Conservation (phyloP, 1,140 invertebrate genomes). For the Zaprionus tsacasi region DNA sequence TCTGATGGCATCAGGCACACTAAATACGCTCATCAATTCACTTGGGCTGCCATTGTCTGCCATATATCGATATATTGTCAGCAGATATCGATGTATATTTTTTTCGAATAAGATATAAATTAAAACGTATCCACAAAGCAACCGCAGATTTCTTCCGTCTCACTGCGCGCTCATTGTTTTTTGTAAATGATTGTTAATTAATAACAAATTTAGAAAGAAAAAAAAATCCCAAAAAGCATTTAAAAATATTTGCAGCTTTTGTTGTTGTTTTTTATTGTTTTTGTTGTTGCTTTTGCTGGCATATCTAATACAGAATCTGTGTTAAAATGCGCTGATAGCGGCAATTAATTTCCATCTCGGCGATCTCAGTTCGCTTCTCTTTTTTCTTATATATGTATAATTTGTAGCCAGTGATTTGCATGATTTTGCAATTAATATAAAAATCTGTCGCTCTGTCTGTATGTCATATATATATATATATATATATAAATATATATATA, state of each 20-base stretch:
- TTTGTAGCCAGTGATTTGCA: conserved; percentile 61
- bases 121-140: conserved; percentile 57
- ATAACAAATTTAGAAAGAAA: conserved; percentile 68
- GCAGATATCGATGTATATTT: conserved; percentile 39
- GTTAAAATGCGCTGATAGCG: conserved; percentile 72
- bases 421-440: conserved; percentile 75
- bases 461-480: conserved; percentile 49
- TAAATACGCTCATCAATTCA: conserved; percentile 42
- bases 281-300: conserved; percentile 41
- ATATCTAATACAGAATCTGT: conserved; percentile 66
- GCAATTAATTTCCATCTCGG: conserved; percentile 69
- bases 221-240: conserved; percentile 16
- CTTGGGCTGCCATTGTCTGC: conserved; percentile 24
- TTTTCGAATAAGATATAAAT: conserved; percentile 65
- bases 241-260: conserved; percentile 65
- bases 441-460: conserved; percentile 11
- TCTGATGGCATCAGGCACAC: conserved; percentile 19
- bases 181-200: conserved; percentile 75
- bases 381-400: conserved; percentile 32
- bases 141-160: conserved; percentile 54
- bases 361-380: conserved; percentile 41
- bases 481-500: conserved; percentile 60
- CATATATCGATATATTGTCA: background rate
- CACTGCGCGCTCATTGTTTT: conserved; percentile 13
- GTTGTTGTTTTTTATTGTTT: conserved; percentile 33